Conservation (phyloP, 2,113 vertebrate genomes). For the Pseudonaja textilis region DNA sequence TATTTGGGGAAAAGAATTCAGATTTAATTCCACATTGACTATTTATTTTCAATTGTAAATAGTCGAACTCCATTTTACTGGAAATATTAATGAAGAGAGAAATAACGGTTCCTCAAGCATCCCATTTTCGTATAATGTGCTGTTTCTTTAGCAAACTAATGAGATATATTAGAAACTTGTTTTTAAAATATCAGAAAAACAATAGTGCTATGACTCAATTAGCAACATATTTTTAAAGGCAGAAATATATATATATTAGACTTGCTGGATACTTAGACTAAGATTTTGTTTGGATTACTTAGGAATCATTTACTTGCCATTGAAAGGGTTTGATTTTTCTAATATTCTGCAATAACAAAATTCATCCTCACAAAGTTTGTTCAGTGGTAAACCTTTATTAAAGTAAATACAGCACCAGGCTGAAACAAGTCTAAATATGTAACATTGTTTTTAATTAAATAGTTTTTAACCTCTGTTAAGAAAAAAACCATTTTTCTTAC, state of each 20-base stretch:
- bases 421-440: background rate
- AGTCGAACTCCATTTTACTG: background rate
- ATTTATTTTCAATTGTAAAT: background rate
- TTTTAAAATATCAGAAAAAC: background rate
- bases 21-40: background rate
- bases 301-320: background rate
- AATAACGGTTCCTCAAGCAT: background rate
- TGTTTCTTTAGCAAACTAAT: background rate
- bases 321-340: background rate
- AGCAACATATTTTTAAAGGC: background rate
- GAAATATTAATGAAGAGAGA: background rate
- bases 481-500: slow-evolving; percentile 63
- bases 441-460: slow-evolving; percentile 11
- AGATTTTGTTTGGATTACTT: background rate
- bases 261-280: background rate
- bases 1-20: background rate
- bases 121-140: background rate
- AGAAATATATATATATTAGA: background rate
- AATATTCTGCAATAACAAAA: background rate
- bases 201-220: background rate
- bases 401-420: background rate
- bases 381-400: background rate
- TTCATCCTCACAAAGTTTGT: background rate
- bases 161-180: background rate
- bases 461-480: slow-evolving; percentile 7